These are phyloP conservation scores for Euleptes europaea DNA, from an alignment of 2,113 vertebrate species.

Conservation along the genomic window DNA sequence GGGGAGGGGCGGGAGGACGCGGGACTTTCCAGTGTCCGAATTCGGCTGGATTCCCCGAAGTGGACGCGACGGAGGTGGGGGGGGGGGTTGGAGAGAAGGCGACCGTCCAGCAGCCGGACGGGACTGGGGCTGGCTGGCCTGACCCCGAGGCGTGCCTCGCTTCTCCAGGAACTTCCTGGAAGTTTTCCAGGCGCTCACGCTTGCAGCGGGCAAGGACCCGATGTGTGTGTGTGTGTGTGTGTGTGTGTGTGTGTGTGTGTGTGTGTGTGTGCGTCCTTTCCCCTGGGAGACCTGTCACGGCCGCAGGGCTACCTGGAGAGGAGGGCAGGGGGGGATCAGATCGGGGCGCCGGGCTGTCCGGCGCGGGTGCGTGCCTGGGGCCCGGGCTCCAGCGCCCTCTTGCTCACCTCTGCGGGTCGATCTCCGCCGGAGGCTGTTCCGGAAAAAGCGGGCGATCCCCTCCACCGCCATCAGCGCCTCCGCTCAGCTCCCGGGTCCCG, in stretches of 20 bases:
- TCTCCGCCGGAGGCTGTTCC: conserved; percentile 65
- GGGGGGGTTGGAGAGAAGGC: fast-evolving
- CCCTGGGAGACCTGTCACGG: too few relatives aligned
- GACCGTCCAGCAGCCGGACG: not conserved
- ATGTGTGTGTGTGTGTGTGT: too few relatives aligned
- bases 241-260: too few relatives aligned
- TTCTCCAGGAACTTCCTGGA: not conserved
- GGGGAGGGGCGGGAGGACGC: not conserved
- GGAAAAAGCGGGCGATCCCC: conserved; percentile 58
- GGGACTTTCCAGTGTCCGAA: not conserved
- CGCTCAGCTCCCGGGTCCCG: not conserved
- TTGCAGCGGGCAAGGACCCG: not conserved
- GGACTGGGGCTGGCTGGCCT: not conserved
- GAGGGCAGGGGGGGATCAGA: not conserved
- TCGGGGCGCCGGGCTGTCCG: not conserved
- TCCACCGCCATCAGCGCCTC: conserved; percentile 63
- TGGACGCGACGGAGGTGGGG: not conserved
- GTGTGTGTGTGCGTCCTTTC: too few relatives aligned
- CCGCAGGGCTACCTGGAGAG: not conserved
- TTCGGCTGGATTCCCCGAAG: not conserved
- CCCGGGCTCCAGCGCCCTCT: not conserved
- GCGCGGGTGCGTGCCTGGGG: not conserved
- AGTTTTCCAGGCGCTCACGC: not conserved
- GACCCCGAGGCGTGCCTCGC: not conserved
- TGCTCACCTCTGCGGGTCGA: conserved; percentile 23